Base-by-base conservation (phyloP, 2,113 vertebrate genomes). In the Rhinoptilus africanus region DNA sequence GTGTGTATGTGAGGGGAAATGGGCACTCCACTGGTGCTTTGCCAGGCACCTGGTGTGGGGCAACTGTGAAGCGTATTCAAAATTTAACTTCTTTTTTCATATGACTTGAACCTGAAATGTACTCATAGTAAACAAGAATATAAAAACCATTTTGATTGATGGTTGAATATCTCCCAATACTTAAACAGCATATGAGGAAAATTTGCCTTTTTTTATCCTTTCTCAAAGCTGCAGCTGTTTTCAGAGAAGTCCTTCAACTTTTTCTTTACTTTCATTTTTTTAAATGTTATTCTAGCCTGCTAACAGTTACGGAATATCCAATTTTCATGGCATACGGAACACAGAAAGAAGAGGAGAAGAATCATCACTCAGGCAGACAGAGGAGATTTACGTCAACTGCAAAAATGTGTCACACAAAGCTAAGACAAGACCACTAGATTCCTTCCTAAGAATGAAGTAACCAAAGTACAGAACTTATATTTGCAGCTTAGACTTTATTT, bases 341-440 rank as follows among this genome's bases (percentile, higher is more conserved):
- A 79, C 27, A 45, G 34, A 35, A 20, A 34, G 59, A 14, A 21
- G 54, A 53, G 47, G 34, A 39, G 24, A 87, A 67, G 41, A 47
- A 50, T 67, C 63, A 43, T 47, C 39, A 57, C 32, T 48, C 3
- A 0, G 1, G 16, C 24, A 73, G 53, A 50, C 30, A 54, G 79
- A 97, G 8, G 85, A 92, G 45, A 74, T 98, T 90, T 98, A 98
- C 10, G 45, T 96, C 64, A 98, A 96, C 88, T 97, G 81, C 51
- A 96, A 73, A 41, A 57, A 60, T 4, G 8, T 93, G 34, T 91
- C 83, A 56, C 50, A 24, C 5, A 96, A 69, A 83, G 76, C 76
- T 18, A 91, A 92, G 48, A 41, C 47, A 66, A 93, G 64, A 93
- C 4, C 13, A 50, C 95, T 87, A 88, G 13, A 12, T 77, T 72